Evolutionary conservation across 1,140 invertebrate genomes (phyloP), one percentile per base, ranked within the genome.

Genomic region (Wasmannia auropunctata): DNA sequence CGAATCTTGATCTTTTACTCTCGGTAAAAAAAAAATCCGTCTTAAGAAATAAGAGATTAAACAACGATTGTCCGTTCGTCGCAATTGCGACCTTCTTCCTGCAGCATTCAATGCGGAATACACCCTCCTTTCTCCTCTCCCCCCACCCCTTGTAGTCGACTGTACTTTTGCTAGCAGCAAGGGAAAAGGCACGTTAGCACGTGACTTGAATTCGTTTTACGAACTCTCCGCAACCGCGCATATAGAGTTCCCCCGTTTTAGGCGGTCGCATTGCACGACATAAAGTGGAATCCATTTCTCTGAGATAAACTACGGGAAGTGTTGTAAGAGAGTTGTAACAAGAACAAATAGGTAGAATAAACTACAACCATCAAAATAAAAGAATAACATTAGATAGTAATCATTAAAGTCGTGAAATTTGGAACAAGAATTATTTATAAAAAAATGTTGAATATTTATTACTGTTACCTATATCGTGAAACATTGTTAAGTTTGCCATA

Each of bases 171-270:
- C 76, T 65, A 79, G 40, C 37, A 31, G 56, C 76, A 34, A 14
- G 22, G 60, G 63, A 58, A 76, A 67, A 76, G 72, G 72, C 70
- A 63, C 34, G 19, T 46, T 49, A 51, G n/a, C 8, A 88, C 87
- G 86, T 87, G 86, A 67, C n/a, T 65, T 65, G 86, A 88, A 88
- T 88, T 85, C 86, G 37, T 87, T 40, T 85, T 56, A 31, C 34
- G 31, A 67, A 87, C 28, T 87, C 74, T 70, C 60, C 28, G 69
- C 76, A 65, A 79, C 28, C 40, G 22, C 40, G 76, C 60, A 79
- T 79, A 79, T 65, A 79, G 60, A 79, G 60, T 25, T 79, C 14
- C 11, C 43, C 11, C 43, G 40, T 65, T 79, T 79, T 49, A 65
- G 74, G 16, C 25, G 34, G 34, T 65, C 60, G 58, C 60, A 25